phyloP scores from a whole-genome alignment of 2,888 invertebrate species.

The Coenonympha arcania region DNA sequence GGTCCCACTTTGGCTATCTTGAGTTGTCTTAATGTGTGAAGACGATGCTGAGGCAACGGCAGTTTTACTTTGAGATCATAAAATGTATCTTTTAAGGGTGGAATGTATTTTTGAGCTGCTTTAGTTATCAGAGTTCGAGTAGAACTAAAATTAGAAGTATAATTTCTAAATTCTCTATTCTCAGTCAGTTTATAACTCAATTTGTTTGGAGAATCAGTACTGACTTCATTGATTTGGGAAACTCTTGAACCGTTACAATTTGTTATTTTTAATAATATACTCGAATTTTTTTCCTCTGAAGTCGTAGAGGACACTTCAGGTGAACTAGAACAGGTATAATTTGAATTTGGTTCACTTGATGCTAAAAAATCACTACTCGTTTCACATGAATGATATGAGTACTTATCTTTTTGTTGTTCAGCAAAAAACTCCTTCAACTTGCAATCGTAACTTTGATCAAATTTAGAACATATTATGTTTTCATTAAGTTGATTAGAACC shows the following conservation, averaged over 20 bases:
- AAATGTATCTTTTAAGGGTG: conserved; percentile 57
- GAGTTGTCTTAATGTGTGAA: conserved; percentile 59
- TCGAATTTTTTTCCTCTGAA: conserved; percentile 58
- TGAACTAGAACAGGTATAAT: conserved; percentile 42
- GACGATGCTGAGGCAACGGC: conserved; percentile 58
- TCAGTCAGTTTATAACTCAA: conserved; percentile 58
- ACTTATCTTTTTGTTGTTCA: conserved; percentile 31
- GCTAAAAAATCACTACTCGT: conserved; percentile 45
- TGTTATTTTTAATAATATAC: conserved; percentile 61
- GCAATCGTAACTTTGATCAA: conserved; percentile 29
- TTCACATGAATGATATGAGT: conserved; percentile 42
- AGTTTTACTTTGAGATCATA: conserved; percentile 64
- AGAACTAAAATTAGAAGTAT: conserved; percentile 36
- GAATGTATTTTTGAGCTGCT: conserved; percentile 71
- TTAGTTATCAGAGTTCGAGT: conserved; percentile 60
- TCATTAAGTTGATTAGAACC: conserved; percentile 13
- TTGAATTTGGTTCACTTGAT: conserved; percentile 33
- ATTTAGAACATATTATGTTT: conserved; percentile 23
- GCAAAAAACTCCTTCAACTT: conserved; percentile 10
- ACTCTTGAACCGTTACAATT: conserved; percentile 56
- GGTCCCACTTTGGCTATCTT: conserved; percentile 56
- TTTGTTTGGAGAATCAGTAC: conserved; percentile 31
- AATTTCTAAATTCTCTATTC: conserved; percentile 45
- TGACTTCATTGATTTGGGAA: conserved; percentile 51
- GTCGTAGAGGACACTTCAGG: conserved; percentile 69